Base-by-base conservation (phyloP, 2,888 invertebrate genomes). In the Reticulitermes lucifugus region DNA sequence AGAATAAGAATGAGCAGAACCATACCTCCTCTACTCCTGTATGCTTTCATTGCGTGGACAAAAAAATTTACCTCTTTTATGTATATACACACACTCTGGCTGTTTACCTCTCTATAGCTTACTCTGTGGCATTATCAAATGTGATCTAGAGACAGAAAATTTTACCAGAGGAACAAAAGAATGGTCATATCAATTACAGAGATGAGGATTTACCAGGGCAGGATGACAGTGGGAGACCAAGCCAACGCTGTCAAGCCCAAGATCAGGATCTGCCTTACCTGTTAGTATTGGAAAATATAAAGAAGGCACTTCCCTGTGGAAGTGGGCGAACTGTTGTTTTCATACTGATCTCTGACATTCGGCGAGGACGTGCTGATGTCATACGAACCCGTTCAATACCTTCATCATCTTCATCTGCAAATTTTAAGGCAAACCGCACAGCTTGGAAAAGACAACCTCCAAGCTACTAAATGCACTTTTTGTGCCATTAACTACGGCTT, bases 271-370 rank as follows among this genome's bases (percentile, higher is more conserved):
- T 81, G 84, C 93, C 94, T 94, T 96, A 98, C 96, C 96, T 97
- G 96, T 98, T 98, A 89, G 94, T 96, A 92, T 95, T 94, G 90
- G 96, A 95, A 94, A 98, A 97, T 92, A 98, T 94, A 94, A 98
- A 98, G 93, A 98, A 95, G 89, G 98, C 96, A 91, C 95, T 95
- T 89, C 96, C 97, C 91, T 95, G 95, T 88, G 98, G 98, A 90
- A 98, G 97, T 89, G 98, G 97, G 92, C 97, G 97, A 92, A 95
- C 94, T 92, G 95, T 95, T 92, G 95, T 95, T 91, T 94, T 94
- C 90, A 96, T 94, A 93, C 96, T 95, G 90, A 97, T 93, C 91
- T 97, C 97, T 87, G 98, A 97, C 91, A 97, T 93, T 87, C 97
- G 94, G 88, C 97, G 93, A 88, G 98, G 97, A 89, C 97, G 93